Conservation (phyloP, 2,888 invertebrate genomes). For the Tromatobia lineatoria region DNA sequence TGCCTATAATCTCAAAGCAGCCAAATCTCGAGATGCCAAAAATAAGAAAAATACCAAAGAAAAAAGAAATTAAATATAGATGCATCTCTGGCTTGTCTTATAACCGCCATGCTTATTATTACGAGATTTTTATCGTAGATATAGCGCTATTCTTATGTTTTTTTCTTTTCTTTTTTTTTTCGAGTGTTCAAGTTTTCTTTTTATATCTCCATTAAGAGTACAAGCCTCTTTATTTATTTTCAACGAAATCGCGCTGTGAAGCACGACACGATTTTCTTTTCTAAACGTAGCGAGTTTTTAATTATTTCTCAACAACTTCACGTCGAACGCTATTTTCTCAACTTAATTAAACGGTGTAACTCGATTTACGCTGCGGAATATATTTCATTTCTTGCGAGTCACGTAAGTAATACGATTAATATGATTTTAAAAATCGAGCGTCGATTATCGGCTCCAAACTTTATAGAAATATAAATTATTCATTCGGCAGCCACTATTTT, state of each 20-base stretch:
- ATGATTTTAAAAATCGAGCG: slow-evolving; percentile 46
- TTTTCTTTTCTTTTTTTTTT: slow-evolving; percentile 16
- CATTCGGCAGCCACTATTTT: slow-evolving; percentile 72
- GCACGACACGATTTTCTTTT: slow-evolving; percentile 19
- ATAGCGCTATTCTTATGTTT: slow-evolving; percentile 33
- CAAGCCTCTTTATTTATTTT: slow-evolving; percentile 58
- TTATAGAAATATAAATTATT: slow-evolving; percentile 80
- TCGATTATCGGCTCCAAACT: slow-evolving; percentile 75
- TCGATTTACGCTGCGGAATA: slow-evolving; percentile 43
- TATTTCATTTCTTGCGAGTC: slow-evolving; percentile 67
- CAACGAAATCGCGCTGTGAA: slow-evolving; percentile 34
- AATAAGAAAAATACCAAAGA: neutral
- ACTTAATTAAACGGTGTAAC: slow-evolving; percentile 53
- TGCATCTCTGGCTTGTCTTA: slow-evolving; percentile 16
- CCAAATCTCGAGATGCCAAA: slow-evolving; percentile 53
- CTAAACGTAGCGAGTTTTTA: slow-evolving; percentile 42
- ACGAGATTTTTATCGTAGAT: slow-evolving; percentile 33
- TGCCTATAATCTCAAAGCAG: slow-evolving; percentile 35
- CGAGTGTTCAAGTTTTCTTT: slow-evolving; percentile 40
- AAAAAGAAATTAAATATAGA: slow-evolving; percentile 2
- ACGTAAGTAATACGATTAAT: slow-evolving; percentile 60
- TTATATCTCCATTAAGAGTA: slow-evolving; percentile 54
- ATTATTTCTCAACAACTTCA: slow-evolving; percentile 26
- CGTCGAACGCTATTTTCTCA: slow-evolving; percentile 29
- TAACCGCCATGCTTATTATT: slow-evolving; percentile 33